A percentile compares a stretch with the other conserved stretches of the same genome.
Conservation (phyloP, 2,888 invertebrate species). For the Ariolimax columbianus region DNA sequence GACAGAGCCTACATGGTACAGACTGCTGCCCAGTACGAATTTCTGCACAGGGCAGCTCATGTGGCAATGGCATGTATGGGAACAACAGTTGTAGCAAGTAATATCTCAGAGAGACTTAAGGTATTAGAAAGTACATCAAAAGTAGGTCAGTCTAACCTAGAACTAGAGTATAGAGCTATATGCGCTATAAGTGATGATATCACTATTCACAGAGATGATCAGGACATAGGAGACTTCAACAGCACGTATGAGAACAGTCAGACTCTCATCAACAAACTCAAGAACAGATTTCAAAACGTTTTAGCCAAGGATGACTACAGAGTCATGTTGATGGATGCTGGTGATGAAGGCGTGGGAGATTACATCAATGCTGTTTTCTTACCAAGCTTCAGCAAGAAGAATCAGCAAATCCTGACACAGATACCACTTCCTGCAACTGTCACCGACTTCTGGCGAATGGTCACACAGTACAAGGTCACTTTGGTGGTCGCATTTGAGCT, state of each 20-base stretch:
- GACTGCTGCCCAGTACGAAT: conserved; percentile 5
- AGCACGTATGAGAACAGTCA: neutral
- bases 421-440: conserved; percentile 9
- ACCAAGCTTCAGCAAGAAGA: conserved; percentile 10
- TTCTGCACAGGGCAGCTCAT: conserved; percentile 17
- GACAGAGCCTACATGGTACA: neutral
- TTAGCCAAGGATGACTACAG: neutral
- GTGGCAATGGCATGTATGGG: neutral
- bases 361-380: conserved; percentile 22
- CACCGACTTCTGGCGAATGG: conserved; percentile 7
- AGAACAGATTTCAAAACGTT: conserved; percentile 18
- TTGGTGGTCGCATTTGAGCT: neutral
- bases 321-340: neutral
- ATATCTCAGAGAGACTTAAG: neutral
- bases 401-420: conserved; percentile 12
- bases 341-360: neutral
- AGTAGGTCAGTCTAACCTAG: neutral
- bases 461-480: conserved; percentile 7
- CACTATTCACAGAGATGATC: neutral
- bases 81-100: neutral
- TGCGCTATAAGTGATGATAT: neutral
- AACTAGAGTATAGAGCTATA: neutral
- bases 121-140: neutral
- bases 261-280: neutral
- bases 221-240: neutral